Evolutionary conservation across 2,113 vertebrate species (phyloP), one percentile per base, ranked within the genome.

Genomic region (Chelonoidis abingdonii): DNA sequence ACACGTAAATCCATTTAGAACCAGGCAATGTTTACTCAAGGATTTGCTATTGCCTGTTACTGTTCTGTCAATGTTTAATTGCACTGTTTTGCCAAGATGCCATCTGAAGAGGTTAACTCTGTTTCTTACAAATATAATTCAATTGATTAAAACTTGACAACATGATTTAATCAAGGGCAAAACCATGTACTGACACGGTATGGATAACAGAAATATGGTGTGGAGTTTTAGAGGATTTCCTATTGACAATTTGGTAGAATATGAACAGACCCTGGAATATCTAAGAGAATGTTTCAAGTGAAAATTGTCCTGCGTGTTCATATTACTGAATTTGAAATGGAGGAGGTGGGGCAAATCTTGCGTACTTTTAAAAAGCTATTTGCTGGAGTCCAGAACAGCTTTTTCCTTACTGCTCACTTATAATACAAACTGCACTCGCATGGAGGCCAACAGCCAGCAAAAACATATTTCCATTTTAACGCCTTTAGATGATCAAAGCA

Each of bases 401-500:
- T 95, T 97, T 94, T 95, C 72, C 95, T 96, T 93, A 91, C 96
- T 86, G 94, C 97, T 96, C 54, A 25, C 89, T 97, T 97, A 96
- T 84, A 95, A 98, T 93, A 98, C 93, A 95, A 95, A 88, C 97
- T 93, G 97, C 97, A 97, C 97, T 97, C 95, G 97, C 97, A 96
- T 52, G 62, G 97, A 98, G 98, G 98, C 98, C 98, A 98, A 98
- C 96, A 98, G 98, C 98, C 98, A 98, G 98, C 97, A 98, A 99
- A 99, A 99, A 99, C 99, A 99, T 99, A 99, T 99, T 99, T 99
- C 99, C 99, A 99, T 99, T 99, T 99, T 99, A 99, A 99, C 98
- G 98, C 99, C 98, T 99, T 99, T 97, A 99, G 98, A 99, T 99
- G 99, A 99, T 99, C 99, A 99, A 99, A 99, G 99, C 98, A 98